Percentiles rank a stretch among this genome's conserved stretches.
Conservation (phyloP, 2,888 invertebrate species). For the Pollenia amentaria region DNA sequence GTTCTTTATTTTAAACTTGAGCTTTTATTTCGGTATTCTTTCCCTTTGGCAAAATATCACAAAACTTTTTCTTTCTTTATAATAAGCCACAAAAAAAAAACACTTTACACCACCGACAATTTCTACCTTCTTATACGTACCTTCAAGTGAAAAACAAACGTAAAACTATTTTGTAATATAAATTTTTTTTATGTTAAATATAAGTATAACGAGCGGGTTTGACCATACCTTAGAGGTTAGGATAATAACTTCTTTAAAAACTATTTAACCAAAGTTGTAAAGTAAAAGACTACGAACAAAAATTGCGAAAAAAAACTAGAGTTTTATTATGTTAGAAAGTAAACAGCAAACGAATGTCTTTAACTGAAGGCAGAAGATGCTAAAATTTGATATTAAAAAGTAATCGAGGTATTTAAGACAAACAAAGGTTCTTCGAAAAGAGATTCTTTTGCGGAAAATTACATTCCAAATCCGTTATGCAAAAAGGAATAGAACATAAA, state of each 20-base stretch:
- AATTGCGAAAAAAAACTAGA: background rate
- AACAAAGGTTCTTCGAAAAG: too few relatives aligned
- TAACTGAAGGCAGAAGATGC: too few relatives aligned
- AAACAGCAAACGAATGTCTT: too few relatives aligned
- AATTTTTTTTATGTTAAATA: slow-evolving; percentile 50
- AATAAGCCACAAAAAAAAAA: too few relatives aligned
- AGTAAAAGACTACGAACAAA: background rate
- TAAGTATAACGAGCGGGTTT: slow-evolving; percentile 65
- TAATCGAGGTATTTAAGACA: too few relatives aligned
- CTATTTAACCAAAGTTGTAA: slow-evolving; percentile 26
- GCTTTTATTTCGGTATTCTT: background rate
- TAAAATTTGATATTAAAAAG: too few relatives aligned
- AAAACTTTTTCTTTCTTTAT: background rate
- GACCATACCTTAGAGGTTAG: slow-evolving; percentile 68
- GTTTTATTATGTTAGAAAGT: background rate
- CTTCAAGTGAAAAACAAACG: slow-evolving; percentile 56
- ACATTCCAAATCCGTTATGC: too few relatives aligned
- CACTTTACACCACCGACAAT: too few relatives aligned
- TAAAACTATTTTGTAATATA: slow-evolving; percentile 59
- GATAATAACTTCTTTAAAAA: slow-evolving; percentile 60
- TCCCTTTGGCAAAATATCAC: background rate
- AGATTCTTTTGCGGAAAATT: too few relatives aligned
- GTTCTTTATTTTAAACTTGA: too few relatives aligned
- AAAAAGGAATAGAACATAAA: too few relatives aligned
- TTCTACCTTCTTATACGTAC: background rate